A percentile compares a stretch with the other conserved stretches of the same genome.
phyloP scores from a whole-genome alignment of 2,888 invertebrate genomes.

The Exocentrus adspersus region DNA sequence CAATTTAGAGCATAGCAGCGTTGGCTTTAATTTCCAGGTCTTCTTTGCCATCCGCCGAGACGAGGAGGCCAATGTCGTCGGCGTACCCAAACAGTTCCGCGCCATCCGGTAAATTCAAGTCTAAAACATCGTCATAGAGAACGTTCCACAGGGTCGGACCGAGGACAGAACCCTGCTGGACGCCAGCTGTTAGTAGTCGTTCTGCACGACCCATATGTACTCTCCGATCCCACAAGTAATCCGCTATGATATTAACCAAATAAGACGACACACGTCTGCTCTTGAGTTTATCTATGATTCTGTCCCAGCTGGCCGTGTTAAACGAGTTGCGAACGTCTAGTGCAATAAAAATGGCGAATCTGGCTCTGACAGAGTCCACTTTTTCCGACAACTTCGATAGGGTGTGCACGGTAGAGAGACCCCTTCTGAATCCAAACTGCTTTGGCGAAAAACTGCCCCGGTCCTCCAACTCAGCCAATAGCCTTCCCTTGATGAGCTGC shows the following conservation, averaged over 20 bases:
- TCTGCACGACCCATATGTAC: not conserved
- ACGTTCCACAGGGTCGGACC: constrained; percentile 14
- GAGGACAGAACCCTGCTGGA: constrained; percentile 19
- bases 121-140: not conserved
- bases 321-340: constrained; percentile 32
- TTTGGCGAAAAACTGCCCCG: not conserved
- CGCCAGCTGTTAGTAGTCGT: not conserved
- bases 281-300: not conserved
- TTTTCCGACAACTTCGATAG: no score
- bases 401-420: constrained; percentile 15
- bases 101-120: no score
- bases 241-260: not conserved
- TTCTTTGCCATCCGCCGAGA: no score
- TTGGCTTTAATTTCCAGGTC: no score
- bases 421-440: constrained; percentile 33
- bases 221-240: constrained; percentile 6
- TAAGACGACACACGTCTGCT: not conserved
- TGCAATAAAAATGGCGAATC: not conserved
- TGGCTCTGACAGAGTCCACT: not conserved
- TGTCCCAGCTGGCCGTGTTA: constrained; percentile 26
- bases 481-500: constrained; percentile 13
- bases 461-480: constrained; percentile 17
- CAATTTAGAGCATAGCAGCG: no score
- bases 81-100: no score
- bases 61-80: no score